phyloP scores from a whole-genome alignment of 2,888 invertebrate genomes.

The Lithophane ornitopus region DNA sequence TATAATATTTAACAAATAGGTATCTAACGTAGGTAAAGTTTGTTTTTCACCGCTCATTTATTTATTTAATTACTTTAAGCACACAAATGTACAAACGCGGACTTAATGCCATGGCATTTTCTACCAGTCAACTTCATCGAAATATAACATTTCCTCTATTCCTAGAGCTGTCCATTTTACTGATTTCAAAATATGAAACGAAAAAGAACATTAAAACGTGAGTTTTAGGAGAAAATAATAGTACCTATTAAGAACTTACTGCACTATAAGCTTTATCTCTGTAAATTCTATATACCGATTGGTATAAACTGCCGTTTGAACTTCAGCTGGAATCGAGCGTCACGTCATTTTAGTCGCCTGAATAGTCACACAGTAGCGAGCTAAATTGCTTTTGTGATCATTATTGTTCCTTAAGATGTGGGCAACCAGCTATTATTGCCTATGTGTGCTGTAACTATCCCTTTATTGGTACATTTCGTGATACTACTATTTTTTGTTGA shows the following conservation, averaged over 20 bases:
- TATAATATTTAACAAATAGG: not conserved
- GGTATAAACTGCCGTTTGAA: not conserved
- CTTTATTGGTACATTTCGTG: not conserved
- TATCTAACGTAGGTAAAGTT: not conserved
- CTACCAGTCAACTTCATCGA: not conserved
- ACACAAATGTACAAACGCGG: too few species aligned
- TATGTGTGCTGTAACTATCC: not conserved
- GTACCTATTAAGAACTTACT: not conserved
- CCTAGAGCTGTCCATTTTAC: not conserved
- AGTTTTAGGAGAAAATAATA: not conserved
- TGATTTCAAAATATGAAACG: not conserved
- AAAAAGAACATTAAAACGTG: not conserved
- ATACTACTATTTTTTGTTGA: not conserved
- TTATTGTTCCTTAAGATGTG: constrained; percentile 39
- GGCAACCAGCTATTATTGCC: constrained; percentile 3
- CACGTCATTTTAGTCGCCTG: constrained; percentile 44
- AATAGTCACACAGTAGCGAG: constrained; percentile 23
- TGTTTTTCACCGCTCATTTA: not conserved
- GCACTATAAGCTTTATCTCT: not conserved
- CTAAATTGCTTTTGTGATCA: constrained; percentile 53
- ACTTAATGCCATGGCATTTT: too few species aligned
- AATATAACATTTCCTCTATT: not conserved
- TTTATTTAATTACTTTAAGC: too few species aligned
- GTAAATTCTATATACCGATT: not conserved
- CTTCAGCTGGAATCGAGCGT: constrained; percentile 26